Percentiles rank a stretch among this genome's conserved stretches.
Evolutionary conservation across 1,140 invertebrate genomes (phyloP).

Genomic region (Condylostylus longicornis): DNA sequence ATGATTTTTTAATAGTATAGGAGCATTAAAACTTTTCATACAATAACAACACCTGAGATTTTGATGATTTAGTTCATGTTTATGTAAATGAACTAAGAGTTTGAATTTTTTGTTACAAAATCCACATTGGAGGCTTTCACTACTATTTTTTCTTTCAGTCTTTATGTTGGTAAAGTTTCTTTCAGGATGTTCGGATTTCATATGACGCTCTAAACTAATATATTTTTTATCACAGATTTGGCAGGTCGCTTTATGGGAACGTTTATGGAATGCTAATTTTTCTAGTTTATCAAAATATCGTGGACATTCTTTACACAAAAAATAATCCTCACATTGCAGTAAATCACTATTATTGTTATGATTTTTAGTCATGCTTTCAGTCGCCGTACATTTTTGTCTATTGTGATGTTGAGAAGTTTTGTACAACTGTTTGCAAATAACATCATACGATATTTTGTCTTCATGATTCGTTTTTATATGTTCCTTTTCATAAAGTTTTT

Average conservation of each 20-base stretch:
- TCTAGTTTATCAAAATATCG: slow-evolving; percentile 21
- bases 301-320: slow-evolving; percentile 16
- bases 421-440: slow-evolving; percentile 20
- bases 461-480: too few relatives aligned
- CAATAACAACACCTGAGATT: slow-evolving; percentile 25
- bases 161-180: too few relatives aligned
- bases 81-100: slow-evolving; percentile 22
- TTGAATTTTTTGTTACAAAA: slow-evolving; percentile 21
- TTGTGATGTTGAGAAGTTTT: slow-evolving; percentile 17
- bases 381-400: slow-evolving; percentile 13
- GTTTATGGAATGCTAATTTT: slow-evolving; percentile 18
- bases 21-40: slow-evolving; percentile 21
- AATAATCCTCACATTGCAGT: slow-evolving; percentile 6
- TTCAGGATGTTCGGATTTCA: too few relatives aligned
- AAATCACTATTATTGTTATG: not conserved
- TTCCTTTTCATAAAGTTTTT: too few relatives aligned
- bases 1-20: slow-evolving; percentile 44
- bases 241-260: too few relatives aligned
- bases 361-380: slow-evolving; percentile 6
- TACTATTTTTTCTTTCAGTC: slow-evolving; percentile 28
- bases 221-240: too few relatives aligned
- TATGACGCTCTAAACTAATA: too few relatives aligned
- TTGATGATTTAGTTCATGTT: slow-evolving; percentile 25
- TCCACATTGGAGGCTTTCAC: slow-evolving; percentile 23
- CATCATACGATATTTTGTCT: too few relatives aligned